Evolutionary conservation across 1,140 invertebrate genomes (phyloP), one percentile per base, ranked within the genome.

Genomic region (Tetramorium parvispinum): DNA sequence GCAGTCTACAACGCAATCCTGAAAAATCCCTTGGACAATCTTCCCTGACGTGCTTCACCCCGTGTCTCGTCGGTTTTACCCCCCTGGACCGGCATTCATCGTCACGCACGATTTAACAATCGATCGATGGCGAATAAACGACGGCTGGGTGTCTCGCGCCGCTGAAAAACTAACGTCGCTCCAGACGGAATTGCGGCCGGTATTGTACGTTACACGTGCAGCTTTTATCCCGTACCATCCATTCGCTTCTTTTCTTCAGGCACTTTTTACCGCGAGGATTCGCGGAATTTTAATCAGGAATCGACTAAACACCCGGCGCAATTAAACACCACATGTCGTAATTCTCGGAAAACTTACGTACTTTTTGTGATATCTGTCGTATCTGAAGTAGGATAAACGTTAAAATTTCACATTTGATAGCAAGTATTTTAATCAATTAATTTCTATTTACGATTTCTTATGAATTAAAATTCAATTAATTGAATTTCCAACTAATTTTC

Each of bases 21-120:
- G 70, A 85, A 85, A 85, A 53, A 76, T 87, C 37, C 24, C 82
- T 63, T 46, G 78, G 49, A 81, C 78, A 66, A 81, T 81, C 78
- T 55, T 70, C 40, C 27, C 46, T 46, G 71, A 46, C 82, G 55
- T 46, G 21, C 73, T 21, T 85, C 57, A 18, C 16, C 27, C 82
- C 21, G 27, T 40, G 43, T 77, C 71, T 63, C 73, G 70, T 77
- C 71, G 70, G 43, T 63, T 53, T 77, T 55, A 63, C 27, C 82
- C 57, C 27, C 18, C 5, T 0, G 24, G 49, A 40, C 24, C 66
- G 49, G 65, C 55, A 86, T 86, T 86, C 85, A 71, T 82, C 85
- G 77, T 86, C 85, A 86, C 85, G 77, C 77, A 63, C 85, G 85
- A 86, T 86, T 86, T 86, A 86, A 82, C 85, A 37, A 70, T 81